Evolutionary conservation across 2,888 invertebrate species (phyloP).

Genomic region (Chymomyza caudatula): DNA sequence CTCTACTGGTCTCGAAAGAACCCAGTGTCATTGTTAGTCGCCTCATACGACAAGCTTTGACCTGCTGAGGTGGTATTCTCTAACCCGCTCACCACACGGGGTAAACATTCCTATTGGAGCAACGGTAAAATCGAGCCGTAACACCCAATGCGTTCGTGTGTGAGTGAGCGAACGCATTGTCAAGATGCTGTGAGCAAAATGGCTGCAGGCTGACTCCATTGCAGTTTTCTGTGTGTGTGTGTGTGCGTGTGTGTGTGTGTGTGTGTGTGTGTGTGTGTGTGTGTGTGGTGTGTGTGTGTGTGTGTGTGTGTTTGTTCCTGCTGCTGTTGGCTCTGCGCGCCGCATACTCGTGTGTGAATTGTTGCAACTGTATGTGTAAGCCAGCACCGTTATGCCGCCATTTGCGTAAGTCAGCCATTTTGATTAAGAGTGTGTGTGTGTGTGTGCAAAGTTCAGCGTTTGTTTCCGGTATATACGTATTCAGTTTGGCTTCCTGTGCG

Average conservation of each 20-base stretch:
- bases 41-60: too few species aligned
- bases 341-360: too few species aligned
- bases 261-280: constrained; percentile 7
- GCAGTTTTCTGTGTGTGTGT: not conserved
- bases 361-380: too few species aligned
- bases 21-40: too few species aligned
- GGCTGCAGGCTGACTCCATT: not conserved
- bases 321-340: too few species aligned
- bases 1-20: too few species aligned
- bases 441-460: not conserved
- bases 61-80: too few species aligned
- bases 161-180: not conserved
- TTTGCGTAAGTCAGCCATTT: too few species aligned
- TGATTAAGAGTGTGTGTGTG: not conserved
- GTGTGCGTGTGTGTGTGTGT: constrained; percentile 1
- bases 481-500: not conserved
- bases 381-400: not conserved
- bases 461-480: not conserved
- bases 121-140: too few species aligned
- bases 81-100: too few species aligned
- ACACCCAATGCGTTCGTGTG: not conserved
- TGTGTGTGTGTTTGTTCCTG: not conserved
- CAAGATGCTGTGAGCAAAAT: too few species aligned
- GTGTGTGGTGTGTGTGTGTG: not conserved
- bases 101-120: too few species aligned